Conservation (phyloP, 2,888 invertebrate species). For the Thera obeliscata region DNA sequence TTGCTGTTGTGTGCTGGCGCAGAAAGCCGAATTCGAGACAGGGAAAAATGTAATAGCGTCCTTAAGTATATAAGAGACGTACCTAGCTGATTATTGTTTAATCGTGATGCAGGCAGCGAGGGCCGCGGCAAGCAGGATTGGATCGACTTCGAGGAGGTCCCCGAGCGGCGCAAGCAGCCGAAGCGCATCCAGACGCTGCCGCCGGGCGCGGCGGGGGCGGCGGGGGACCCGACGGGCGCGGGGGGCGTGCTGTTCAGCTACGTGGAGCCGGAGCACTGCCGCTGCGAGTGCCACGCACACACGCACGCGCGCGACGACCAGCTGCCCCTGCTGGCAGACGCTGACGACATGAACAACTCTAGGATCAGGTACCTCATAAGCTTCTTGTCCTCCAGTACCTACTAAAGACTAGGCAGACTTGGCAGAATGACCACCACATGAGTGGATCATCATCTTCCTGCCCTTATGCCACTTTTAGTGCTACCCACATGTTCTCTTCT, state of each 20-base stretch:
- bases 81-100: background rate
- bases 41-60: no score
- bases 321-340: conserved; percentile 59
- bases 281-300: conserved; percentile 93
- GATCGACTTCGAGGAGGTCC: conserved; percentile 95
- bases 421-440: no score
- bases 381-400: background rate
- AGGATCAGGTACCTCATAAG: conserved; percentile 25
- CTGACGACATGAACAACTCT: conserved; percentile 42
- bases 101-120: conserved; percentile 43
- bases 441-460: no score
- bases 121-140: conserved; percentile 83
- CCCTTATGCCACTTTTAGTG: no score
- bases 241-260: conserved; percentile 86
- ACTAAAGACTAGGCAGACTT: background rate
- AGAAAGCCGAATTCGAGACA: no score
- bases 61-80: background rate
- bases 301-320: conserved; percentile 53
- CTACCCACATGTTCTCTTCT: no score
- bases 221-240: conserved; percentile 56
- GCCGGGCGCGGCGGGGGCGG: conserved; percentile 74
- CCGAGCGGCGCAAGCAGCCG: conserved; percentile 91
- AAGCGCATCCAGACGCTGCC: conserved; percentile 93
- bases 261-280: conserved; percentile 94
- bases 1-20: no score